phyloP scores from a whole-genome alignment of 1,140 invertebrate genomes.

The Delia radicum region DNA sequence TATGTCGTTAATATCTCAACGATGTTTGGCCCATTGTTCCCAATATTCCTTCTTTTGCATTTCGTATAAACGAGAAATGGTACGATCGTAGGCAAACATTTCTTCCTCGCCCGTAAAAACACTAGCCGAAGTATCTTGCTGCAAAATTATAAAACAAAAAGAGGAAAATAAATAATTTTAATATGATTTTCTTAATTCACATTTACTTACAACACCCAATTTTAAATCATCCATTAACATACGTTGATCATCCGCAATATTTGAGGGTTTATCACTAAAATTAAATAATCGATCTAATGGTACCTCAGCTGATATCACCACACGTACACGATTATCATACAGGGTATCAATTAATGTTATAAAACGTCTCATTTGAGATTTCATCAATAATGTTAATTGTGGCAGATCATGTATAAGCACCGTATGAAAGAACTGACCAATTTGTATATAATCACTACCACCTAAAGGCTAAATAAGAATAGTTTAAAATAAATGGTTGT shows the following conservation, averaged over 20 bases:
- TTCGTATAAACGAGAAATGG: slow-evolving; percentile 87
- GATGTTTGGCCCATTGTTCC: slow-evolving; percentile 72
- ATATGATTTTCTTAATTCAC: background rate
- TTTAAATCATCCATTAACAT: slow-evolving; percentile 91
- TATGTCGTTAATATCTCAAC: no score
- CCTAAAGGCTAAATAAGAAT: slow-evolving; percentile 74
- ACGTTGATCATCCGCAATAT: slow-evolving; percentile 72
- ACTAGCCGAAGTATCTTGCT: slow-evolving; percentile 61
- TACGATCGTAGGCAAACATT: slow-evolving; percentile 93
- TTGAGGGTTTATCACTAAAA: slow-evolving; percentile 56
- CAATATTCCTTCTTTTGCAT: slow-evolving; percentile 95
- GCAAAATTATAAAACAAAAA: background rate
- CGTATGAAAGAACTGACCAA: slow-evolving; percentile 92
- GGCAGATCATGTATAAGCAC: slow-evolving; percentile 91
- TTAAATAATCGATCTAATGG: slow-evolving; percentile 77
- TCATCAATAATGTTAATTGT: slow-evolving; percentile 72
- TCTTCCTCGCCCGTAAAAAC: slow-evolving; percentile 98
- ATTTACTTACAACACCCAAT: slow-evolving; percentile 47
- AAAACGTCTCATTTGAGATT: slow-evolving; percentile 88
- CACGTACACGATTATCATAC: slow-evolving; percentile 88
- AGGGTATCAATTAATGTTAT: slow-evolving; percentile 97
- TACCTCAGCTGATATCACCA: slow-evolving; percentile 77
- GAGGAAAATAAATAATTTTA: background rate
- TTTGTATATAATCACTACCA: slow-evolving; percentile 89
- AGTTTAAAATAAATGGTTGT: background rate